A percentile compares a stretch with the other conserved stretches of the same genome.
phyloP scores from a whole-genome alignment of 2,888 invertebrate species.

The Latrodectus hesperus region DNA sequence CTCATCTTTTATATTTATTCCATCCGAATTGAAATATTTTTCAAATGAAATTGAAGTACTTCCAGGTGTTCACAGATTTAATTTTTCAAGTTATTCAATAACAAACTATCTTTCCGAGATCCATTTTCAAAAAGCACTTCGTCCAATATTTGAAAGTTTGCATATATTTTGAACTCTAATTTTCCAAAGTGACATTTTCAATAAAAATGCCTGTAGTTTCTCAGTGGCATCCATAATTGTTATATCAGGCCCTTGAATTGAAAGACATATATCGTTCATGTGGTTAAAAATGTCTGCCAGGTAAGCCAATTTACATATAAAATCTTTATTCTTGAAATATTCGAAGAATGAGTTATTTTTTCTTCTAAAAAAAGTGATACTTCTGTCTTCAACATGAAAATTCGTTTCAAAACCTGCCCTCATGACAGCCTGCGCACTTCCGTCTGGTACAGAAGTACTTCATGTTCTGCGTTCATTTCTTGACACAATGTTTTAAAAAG shows the following conservation, averaged over 20 bases:
- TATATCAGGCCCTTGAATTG: slow-evolving; percentile 43
- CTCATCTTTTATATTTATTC: slow-evolving; percentile 54
- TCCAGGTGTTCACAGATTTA: too few species aligned
- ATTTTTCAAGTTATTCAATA: too few species aligned
- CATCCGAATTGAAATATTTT: slow-evolving; percentile 43
- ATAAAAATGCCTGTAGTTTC: slow-evolving; percentile 55
- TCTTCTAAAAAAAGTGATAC: slow-evolving; percentile 49
- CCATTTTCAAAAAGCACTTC: too few species aligned
- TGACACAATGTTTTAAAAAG: slow-evolving; percentile 48
- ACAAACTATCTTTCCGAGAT: too few species aligned
- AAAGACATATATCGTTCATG: slow-evolving; percentile 39
- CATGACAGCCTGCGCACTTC: slow-evolving; percentile 48
- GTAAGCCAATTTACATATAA: slow-evolving; percentile 64
- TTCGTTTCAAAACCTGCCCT: slow-evolving; percentile 50
- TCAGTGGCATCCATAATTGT: slow-evolving; percentile 47
- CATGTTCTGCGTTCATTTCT: slow-evolving; percentile 44
- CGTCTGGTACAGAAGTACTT: slow-evolving; percentile 40
- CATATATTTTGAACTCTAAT: slow-evolving; percentile 49
- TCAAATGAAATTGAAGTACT: too few species aligned
- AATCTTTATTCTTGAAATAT: slow-evolving; percentile 60
- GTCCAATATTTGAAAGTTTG: too few species aligned
- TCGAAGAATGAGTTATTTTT: slow-evolving; percentile 52
- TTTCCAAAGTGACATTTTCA: slow-evolving; percentile 52
- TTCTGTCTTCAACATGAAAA: slow-evolving; percentile 46
- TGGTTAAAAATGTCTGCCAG: slow-evolving; percentile 30